A percentile compares a stretch with the other conserved stretches of the same genome.
phyloP scores from a whole-genome alignment of 1,140 invertebrate genomes.

The Ditylenchus dipsaci region DNA sequence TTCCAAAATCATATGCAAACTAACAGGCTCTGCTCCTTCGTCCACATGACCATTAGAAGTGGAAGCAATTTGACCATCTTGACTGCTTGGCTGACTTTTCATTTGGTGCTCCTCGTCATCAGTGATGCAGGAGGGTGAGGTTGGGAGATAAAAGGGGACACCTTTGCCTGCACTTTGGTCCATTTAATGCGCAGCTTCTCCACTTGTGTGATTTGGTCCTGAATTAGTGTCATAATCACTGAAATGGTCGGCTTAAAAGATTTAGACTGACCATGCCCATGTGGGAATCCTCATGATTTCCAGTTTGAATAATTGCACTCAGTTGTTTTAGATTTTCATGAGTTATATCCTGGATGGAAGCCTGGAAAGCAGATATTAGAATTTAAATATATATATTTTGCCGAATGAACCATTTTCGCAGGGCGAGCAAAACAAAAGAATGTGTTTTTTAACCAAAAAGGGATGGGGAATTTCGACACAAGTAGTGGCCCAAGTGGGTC shows the following conservation, averaged over 20 bases:
- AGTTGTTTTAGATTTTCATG: background rate
- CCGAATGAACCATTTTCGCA: no score
- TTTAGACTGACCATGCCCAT: background rate
- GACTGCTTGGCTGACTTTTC: background rate
- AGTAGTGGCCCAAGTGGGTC: no score
- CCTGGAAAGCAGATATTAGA: no score
- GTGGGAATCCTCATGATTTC: background rate
- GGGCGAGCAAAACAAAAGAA: no score
- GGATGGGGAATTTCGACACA: no score
- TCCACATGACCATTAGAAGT: background rate
- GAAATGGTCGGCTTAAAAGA: background rate
- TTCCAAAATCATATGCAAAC: conserved; percentile 4
- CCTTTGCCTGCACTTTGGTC: background rate
- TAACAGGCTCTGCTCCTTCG: background rate
- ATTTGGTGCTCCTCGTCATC: background rate
- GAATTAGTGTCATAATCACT: background rate
- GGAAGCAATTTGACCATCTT: background rate
- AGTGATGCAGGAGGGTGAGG: background rate
- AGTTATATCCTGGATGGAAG: background rate
- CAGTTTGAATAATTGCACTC: background rate
- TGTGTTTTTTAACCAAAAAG: no score
- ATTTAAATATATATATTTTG: background rate
- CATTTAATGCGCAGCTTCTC: conserved; percentile 5
- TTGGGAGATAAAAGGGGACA: background rate
- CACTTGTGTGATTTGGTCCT: conserved; percentile 5